Base-by-base conservation (phyloP, 2,888 invertebrate species). In the Polyploca ridens region DNA sequence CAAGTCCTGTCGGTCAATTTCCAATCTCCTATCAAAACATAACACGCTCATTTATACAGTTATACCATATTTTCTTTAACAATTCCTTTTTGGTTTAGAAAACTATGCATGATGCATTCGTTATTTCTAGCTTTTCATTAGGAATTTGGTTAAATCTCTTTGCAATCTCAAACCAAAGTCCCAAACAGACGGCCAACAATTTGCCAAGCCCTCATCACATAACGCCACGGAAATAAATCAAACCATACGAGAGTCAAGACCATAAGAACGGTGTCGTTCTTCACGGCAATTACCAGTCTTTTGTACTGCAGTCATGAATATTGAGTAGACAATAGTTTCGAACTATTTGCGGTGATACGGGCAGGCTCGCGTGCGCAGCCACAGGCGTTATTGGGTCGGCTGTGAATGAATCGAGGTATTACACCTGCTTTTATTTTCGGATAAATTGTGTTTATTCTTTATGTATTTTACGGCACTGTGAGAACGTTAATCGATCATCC, bases 221-320 rank as follows among this genome's bases (percentile, higher is more conserved):
- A 44, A 38, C 59, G 71, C 68, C 70, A 78, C 73, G 54, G 67
- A 66, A 66, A 54, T 59, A 75, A 11, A 61, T 63, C 63, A 63
- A 68, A 66, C 59, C 62, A 68, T 64, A 49, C 64, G 68, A 71
- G 66, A 71, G 58, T 46, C 63, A 54, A 58, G 49, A 54, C 46
- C 63, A 65, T 33, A 46, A n/a, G 54, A 33, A 49, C 62, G 33
- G 13, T 13, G 49, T 62, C 33, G 33, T 33, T 33, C 54, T 67
- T 65, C 69, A 74, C 72, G 69, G 65, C 60, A 70, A 76, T 76
- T 69, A 74, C 38, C 54, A 46, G 69, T 68, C 69, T 66, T 69
- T 61, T 69, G 69, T 67, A 66, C 57, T 59, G 58, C 44, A 54
- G 62, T 74, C 64, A 74, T 76, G 72, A 74, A 74, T 74, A 76